Base-by-base conservation (phyloP, 2,888 invertebrate species). In the Cephus spinipes region DNA sequence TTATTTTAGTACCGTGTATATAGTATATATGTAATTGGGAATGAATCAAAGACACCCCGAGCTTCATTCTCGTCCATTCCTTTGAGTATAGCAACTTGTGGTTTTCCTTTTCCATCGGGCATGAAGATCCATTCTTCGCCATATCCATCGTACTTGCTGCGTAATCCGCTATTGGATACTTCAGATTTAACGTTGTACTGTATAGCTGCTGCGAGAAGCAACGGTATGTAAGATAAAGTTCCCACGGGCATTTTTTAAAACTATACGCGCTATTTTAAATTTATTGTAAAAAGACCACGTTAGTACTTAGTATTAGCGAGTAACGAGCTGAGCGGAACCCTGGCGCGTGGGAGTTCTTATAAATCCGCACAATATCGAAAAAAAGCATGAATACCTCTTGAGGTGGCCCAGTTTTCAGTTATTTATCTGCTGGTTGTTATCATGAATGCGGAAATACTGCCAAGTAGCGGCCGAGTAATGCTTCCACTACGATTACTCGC, bases 71-170 rank as follows among this genome's bases (percentile, higher is more conserved):
- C 85, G 31, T 84, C 35, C 12, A 15, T 0, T 23, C 85, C 85
- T 79, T 89, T 91, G 3, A 92, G 81, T 68, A 92, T 87, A 2
- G 91, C 92, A 3, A 92, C 91, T 81, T 91, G 92, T 1, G 91
- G 90, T 31, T 88, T 85, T 15, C 87, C 91, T 74, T 90, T 87
- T 69, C 92, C 92, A 84, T 92, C 92, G 0, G 92, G 92, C 85
- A 92, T 90, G 74, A 91, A 92, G 32, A 92, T 91, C 92, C 92
- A 92, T 55, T 91, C 90, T 76, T 87, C 88, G 11, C 92, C 92
- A 55, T 92, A 91, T 36, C 90, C 90, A 31, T 90, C 91, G 78
- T 91, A 91, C 76, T 85, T 89, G 75, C 87, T 82, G 32, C 82
- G 85, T 68, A 91, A 80, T 35, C 87, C 85, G 78, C 89, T 91